Conservation (phyloP, 2,113 vertebrate species). For the Irena cyanogastra region DNA sequence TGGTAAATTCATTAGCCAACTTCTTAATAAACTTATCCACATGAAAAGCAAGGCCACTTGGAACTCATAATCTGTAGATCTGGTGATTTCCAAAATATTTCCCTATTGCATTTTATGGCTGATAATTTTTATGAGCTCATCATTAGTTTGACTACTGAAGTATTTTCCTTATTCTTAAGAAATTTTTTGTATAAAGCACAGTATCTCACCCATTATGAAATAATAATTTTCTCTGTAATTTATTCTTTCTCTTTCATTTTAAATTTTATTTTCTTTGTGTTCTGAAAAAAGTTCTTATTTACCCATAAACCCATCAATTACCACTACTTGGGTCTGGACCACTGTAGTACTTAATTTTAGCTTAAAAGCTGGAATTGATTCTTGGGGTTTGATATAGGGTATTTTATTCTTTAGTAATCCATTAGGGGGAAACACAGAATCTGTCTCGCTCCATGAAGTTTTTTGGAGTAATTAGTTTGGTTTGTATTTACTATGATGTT, state of each 20-base stretch:
- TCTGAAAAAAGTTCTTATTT: neutral
- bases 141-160: neutral
- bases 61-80: neutral
- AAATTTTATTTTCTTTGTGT: neutral
- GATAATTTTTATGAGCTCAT: neutral
- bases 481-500: neutral
- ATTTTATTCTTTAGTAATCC: neutral
- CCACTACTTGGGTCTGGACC: neutral
- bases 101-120: neutral
- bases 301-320: neutral
- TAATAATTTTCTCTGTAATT: neutral
- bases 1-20: neutral
- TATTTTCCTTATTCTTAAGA: neutral
- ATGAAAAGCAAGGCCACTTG: neutral
- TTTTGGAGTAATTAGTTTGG: neutral
- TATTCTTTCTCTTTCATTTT: neutral
- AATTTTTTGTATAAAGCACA: neutral
- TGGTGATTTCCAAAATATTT: neutral
- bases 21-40: neutral
- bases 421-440: neutral
- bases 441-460: neutral
- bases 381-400: neutral
- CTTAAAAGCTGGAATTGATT: neutral
- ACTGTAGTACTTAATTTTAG: neutral
- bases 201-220: neutral